Base-by-base conservation (phyloP, 2,888 invertebrate genomes). In the Platycheirus rosarum region DNA sequence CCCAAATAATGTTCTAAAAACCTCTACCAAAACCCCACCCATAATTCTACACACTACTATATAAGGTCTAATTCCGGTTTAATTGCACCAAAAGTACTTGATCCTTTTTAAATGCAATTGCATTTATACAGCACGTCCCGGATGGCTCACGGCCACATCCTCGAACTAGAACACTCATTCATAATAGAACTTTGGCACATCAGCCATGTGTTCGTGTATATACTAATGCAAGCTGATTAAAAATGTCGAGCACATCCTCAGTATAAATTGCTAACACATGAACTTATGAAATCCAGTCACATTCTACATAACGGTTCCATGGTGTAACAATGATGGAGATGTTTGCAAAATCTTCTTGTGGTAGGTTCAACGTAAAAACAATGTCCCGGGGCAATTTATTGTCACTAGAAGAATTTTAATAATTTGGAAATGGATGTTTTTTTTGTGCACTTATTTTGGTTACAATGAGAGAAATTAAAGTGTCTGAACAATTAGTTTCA, bases 21-120 rank as follows among this genome's bases (percentile, higher is more conserved):
- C 6, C 23, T 23, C 23, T 4, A 2, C 23, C 23, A 23, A 23
- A 23, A 23, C 2, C 23, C 23, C 16, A 42, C 26, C 40, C 57
- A 57, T 42, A 40, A 23, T 6, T 23, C 8, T 26, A 26, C 40
- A 53, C 68, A 55, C 68, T 48, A 66, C n/a, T n/a, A n/a, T n/a
- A n/a, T 66, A 70, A 66, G 66, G 46, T 71, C 71, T 77, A 82
- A 82, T 82, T 63, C 71, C 71, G 55, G 71, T 82, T 77, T 77
- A 77, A 82, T 82, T 82, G 82, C 68, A 44, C 62, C 48, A 46
- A 68, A 63, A 77, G 71, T 40, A 73, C 77, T 77, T 77, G 77
- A 82, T 82, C 82, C 80, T 37, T 57, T 77, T 82, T 71, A 73
- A 77, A 82, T 82, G 77, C 77, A 62, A 82, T 77, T 82, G 82